phyloP scores from a whole-genome alignment of 2,113 vertebrate genomes.

The Hepsetus odoe region DNA sequence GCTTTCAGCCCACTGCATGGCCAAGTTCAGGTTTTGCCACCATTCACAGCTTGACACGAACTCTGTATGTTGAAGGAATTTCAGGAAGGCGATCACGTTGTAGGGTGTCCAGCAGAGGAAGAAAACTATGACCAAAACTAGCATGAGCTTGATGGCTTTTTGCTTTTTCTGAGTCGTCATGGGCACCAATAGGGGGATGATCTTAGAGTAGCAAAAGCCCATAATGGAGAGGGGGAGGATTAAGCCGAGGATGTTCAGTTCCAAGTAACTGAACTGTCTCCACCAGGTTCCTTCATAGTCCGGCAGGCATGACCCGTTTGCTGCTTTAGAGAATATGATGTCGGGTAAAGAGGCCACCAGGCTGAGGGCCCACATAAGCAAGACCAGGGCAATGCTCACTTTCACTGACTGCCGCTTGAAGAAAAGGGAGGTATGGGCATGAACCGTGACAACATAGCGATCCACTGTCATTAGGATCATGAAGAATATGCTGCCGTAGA shows the following conservation, averaged over 20 bases:
- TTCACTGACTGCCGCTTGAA: constrained; percentile 67
- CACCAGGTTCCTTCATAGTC: constrained; percentile 54
- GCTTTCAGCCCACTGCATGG: constrained; percentile 58
- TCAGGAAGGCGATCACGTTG: constrained; percentile 70
- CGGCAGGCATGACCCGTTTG: constrained; percentile 58
- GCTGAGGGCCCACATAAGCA: constrained; percentile 69
- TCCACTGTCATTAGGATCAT: constrained; percentile 86
- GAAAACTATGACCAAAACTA: constrained; percentile 76
- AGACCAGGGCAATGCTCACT: constrained; percentile 56
- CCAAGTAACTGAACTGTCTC: constrained; percentile 70
- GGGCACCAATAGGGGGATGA: constrained; percentile 76
- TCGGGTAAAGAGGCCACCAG: constrained; percentile 69
- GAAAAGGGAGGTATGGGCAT: constrained; percentile 59
- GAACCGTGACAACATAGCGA: constrained; percentile 83
- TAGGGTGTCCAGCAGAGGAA: constrained; percentile 86
- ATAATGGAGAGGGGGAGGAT: constrained; percentile 80
- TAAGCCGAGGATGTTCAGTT: constrained; percentile 79
- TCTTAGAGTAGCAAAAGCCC: constrained; percentile 79
- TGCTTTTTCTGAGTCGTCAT: constrained; percentile 78
- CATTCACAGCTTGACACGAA: neutral
- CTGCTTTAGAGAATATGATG: constrained; percentile 68
- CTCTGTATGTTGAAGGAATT: neutral
- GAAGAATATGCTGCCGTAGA: constrained; percentile 85
- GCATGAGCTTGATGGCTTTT: constrained; percentile 79
- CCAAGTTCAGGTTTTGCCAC: neutral